Evolutionary conservation across 2,888 invertebrate species (phyloP).

Genomic region (Cremastinae sp.): DNA sequence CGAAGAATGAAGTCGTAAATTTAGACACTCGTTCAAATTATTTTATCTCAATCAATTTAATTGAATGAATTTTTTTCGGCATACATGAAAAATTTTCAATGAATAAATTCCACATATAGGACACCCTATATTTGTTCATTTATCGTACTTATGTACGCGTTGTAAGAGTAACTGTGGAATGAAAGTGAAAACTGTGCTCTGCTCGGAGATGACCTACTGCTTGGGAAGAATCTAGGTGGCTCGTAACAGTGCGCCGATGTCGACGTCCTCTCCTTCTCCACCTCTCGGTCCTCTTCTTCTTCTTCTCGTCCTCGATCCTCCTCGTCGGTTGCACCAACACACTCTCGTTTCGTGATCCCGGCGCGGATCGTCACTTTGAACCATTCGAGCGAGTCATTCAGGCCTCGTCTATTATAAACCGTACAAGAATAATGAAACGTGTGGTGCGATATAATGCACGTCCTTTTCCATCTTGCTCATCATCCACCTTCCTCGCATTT

Average conservation of each 20-base stretch:
- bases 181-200: constrained; percentile 78
- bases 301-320: constrained; percentile 28
- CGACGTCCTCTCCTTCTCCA: constrained; percentile 40
- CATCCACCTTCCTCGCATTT: no score
- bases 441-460: constrained; percentile 15
- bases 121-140: neutral
- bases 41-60: no score
- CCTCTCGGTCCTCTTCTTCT: constrained; percentile 25
- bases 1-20: no score
- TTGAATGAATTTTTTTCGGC: no score
- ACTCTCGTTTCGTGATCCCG: neutral
- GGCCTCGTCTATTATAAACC: constrained; percentile 53
- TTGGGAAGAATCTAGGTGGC: constrained; percentile 77
- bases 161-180: constrained; percentile 64
- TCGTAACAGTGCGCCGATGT: constrained; percentile 60
- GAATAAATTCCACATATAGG: constrained; percentile 10
- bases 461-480: neutral
- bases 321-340: constrained; percentile 5
- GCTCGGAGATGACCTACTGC: constrained; percentile 77
- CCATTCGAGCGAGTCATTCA: constrained; percentile 53
- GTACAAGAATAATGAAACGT: constrained; percentile 54
- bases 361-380: constrained; percentile 35
- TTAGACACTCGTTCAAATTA: no score
- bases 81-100: no score
- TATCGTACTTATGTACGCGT: constrained; percentile 15